These are phyloP conservation scores for Sebastes hubbsi DNA, from an alignment of 2,797 vertebrate species.

Conservation along the genomic window DNA sequence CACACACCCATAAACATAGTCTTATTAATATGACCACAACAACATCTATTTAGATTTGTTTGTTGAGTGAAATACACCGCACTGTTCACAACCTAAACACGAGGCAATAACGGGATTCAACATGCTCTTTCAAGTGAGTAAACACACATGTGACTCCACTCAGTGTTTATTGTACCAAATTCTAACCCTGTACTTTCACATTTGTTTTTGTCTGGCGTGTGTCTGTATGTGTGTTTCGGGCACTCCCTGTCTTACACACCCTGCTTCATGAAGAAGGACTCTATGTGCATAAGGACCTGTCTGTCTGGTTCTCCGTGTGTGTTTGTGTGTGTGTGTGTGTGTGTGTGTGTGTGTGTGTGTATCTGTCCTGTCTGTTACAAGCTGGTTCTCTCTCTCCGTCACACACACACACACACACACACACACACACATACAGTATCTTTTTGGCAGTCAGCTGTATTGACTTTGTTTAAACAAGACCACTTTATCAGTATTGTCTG, in stretches of 20 bases:
- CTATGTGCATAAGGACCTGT: slow-evolving; percentile 60
- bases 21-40: not conserved
- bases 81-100: not conserved
- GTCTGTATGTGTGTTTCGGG: slow-evolving; percentile 26
- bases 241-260: slow-evolving; percentile 69
- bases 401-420: not conserved
- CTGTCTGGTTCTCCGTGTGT: slow-evolving; percentile 62
- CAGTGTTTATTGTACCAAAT: slow-evolving; percentile 46
- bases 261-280: slow-evolving; percentile 42
- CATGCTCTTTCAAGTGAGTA: slow-evolving; percentile 10
- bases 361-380: slow-evolving; percentile 19
- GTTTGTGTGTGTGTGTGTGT: not conserved
- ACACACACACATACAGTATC: not conserved
- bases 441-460: not conserved
- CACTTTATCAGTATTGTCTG: slow-evolving; percentile 38
- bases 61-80: not conserved
- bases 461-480: slow-evolving; percentile 51
- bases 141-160: slow-evolving; percentile 32
- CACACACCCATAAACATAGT: not conserved
- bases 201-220: slow-evolving; percentile 57
- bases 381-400: not conserved
- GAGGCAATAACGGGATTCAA: not conserved
- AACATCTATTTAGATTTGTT: slow-evolving; percentile 13
- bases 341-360: not conserved
- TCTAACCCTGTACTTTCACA: slow-evolving; percentile 57